phyloP scores from a whole-genome alignment of 2,888 invertebrate species.

The Amphipyra berbera region DNA sequence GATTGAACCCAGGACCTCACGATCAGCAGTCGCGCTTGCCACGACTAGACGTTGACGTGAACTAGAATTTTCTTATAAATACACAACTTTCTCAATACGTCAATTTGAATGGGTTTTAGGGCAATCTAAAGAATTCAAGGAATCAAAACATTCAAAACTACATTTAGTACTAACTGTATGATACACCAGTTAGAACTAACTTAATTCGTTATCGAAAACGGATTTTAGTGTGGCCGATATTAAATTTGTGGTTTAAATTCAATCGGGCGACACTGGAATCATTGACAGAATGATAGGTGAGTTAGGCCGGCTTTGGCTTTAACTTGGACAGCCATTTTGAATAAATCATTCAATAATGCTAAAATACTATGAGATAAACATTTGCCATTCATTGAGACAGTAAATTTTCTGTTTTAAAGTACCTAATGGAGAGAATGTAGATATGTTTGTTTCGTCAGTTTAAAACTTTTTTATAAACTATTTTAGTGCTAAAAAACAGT shows the following conservation, averaged over 20 bases:
- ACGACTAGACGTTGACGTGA: no score
- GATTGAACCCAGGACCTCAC: no score
- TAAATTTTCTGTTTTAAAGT: not conserved
- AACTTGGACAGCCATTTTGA: constrained; percentile 13
- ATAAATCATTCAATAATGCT: constrained; percentile 11
- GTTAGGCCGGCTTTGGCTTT: constrained; percentile 17
- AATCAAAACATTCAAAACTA: constrained; percentile 4
- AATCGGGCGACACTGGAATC: constrained; percentile 33
- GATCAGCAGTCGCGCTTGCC: no score
- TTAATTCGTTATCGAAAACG: constrained; percentile 47
- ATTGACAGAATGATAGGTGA: constrained; percentile 53
- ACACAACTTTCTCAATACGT: no score
- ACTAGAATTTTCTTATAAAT: no score
- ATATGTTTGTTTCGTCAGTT: no score
- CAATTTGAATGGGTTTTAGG: no score
- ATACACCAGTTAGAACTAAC: constrained; percentile 25
- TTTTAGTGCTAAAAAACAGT: not conserved
- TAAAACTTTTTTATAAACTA: no score
- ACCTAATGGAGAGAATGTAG: no score
- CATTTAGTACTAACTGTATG: constrained; percentile 17
- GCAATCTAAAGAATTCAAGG: not conserved
- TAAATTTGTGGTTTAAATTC: constrained; percentile 56
- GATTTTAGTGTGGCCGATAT: constrained; percentile 41
- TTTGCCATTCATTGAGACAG: not conserved
- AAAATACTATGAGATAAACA: no score